Base-by-base conservation (phyloP, 2,797 vertebrate species). In the Clarias pachynema region DNA sequence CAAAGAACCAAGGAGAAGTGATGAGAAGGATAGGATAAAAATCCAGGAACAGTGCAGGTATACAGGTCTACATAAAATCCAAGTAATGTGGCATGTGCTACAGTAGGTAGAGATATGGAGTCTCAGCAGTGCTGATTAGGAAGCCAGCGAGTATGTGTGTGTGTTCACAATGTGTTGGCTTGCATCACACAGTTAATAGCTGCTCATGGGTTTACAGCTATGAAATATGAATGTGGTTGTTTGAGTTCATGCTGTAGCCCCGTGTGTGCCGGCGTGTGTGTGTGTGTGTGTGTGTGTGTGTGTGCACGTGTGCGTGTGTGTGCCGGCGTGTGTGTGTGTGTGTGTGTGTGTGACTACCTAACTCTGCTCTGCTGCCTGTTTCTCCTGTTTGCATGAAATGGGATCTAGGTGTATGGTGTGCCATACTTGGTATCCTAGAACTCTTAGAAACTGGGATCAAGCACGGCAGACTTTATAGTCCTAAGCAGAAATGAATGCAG, bases 211-310 rank as follows among this genome's bases (percentile, higher is more conserved):
- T 49, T 26, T 75, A 9, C 72, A 29, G 44, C 44, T 53, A 75
- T 75, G 73, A 57, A 56, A 75, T 75, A 56, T 77, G 26, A 29
- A 57, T 77, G 73, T 22, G 16, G 26, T 20, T 75, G n/a, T 57
- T 29, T 31, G n/a, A 26, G 49, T 57, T 4, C 9, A 4, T 31
- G 49, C 12, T 29, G n/a, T 69, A 20, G 16, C 7, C 10, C 1
- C 29, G n/a, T 15, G 62, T 65, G 24, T 24, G 9, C 4, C 9
- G 44, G 22, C 14, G 34, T 5, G 34, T 5, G 34, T 7, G n/a
- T 29, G 37, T 20, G 10, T 8, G 40, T 40, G 7, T 8, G n/a
- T 0, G n/a, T 65, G 62, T n/a, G 9, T 2, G 57, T 34, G 34
- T 34, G n/a, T n/a, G n/a, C n/a, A n/a, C n/a, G 37, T 8, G 6